Evolutionary conservation across 2,888 invertebrate genomes (phyloP).

Genomic region (Leptinotarsa peninsularis): DNA sequence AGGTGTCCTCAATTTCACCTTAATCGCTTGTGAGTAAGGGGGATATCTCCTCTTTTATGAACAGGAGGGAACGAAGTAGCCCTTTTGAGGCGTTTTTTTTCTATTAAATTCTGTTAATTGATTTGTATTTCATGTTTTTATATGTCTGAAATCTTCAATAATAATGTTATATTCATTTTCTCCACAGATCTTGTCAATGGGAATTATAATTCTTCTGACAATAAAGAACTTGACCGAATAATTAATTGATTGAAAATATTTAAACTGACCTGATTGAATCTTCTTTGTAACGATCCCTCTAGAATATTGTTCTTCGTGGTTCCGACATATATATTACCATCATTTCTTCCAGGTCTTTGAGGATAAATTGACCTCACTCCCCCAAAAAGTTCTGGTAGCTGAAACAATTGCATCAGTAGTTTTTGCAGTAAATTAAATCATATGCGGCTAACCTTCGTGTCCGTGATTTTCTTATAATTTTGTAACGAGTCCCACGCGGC

Average conservation of each 20-base stretch:
- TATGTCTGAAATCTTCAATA: too few relatives aligned
- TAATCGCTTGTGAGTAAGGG: too few relatives aligned
- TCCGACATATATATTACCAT: slow-evolving; percentile 91
- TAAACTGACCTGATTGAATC: slow-evolving; percentile 79
- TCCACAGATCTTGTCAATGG: too few relatives aligned
- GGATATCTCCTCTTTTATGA: too few relatives aligned
- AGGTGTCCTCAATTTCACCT: too few relatives aligned
- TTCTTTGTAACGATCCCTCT: slow-evolving; percentile 89
- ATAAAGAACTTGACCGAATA: background rate
- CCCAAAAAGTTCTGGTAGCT: slow-evolving; percentile 90
- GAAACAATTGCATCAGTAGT: slow-evolving; percentile 40
- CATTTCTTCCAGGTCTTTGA: slow-evolving; percentile 87
- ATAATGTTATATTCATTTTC: too few relatives aligned
- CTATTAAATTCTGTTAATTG: too few relatives aligned
- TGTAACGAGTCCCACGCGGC: slow-evolving; percentile 93
- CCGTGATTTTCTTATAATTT: slow-evolving; percentile 90
- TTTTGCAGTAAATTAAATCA: background rate
- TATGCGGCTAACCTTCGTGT: slow-evolving; percentile 77
- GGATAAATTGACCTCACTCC: slow-evolving; percentile 91
- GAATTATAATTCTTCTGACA: too few relatives aligned
- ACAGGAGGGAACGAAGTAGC: too few relatives aligned
- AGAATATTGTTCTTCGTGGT: slow-evolving; percentile 90
- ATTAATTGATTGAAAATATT: background rate
- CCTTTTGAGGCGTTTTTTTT: too few relatives aligned
- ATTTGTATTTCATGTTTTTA: too few relatives aligned